Base-by-base conservation (phyloP, 2,797 vertebrate genomes). In the Peromyscus nudipes region DNA sequence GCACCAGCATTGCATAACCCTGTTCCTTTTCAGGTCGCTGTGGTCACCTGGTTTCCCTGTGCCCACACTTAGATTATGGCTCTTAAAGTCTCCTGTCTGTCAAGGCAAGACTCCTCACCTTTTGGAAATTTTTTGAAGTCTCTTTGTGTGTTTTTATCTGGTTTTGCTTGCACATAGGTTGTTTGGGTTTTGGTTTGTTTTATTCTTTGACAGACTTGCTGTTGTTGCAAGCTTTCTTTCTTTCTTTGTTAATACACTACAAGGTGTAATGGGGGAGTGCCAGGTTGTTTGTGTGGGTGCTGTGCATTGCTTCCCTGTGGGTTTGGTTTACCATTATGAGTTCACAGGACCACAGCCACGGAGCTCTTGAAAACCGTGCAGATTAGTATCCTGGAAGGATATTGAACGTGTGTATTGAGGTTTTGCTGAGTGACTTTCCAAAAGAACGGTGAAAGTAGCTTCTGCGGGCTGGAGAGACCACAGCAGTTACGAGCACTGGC, bases 301-400 rank as follows among this genome's bases (percentile, higher is more conserved):
- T 84, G 29, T 57, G 69, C 14, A 16, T 83, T 83, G 34, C 31
- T 89, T 89, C 7, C 64, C 27, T 12, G 1, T 46, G 85, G n/a
- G n/a, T n/a, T n/a, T n/a, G 75, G 27, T 81, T 84, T 76, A 29
- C 73, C 81, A 0, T 91, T 76, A 23, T 8, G 31, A 75, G 37
- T 88, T 92, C 64, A 67, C n/a, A 40, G 71, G 75, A 69, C 77
- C 29, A 34, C 40, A 52, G 6, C 10, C 23, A 17, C 52, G 2
- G 86, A 81, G 75, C 27, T 71, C 94, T 96, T 75, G 64, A 85
- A 71, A 73, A 46, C 29, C 52, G 73, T 96, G 29, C 52, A 67
- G 34, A 89, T 71, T 85, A 77, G 79, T 88, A 76, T 81, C 23
- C 40, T 92, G 76, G 64, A 31, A 64, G 60, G 37, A 14, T 69